Conservation (phyloP, 2,113 vertebrate genomes). For the Phalacrocorax brasilianus region DNA sequence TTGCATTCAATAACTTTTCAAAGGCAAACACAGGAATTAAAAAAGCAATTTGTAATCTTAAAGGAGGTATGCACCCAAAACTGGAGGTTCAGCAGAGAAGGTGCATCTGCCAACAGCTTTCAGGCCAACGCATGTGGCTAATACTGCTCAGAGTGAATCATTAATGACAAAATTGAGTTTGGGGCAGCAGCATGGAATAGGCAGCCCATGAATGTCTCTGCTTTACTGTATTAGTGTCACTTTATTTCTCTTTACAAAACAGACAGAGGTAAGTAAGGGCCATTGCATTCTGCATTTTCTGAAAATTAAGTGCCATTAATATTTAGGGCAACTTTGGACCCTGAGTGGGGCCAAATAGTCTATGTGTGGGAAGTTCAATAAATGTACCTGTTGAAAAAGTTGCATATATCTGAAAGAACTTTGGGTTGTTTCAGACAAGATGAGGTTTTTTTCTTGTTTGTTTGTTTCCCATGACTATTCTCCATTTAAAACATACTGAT, state of each 20-base stretch:
- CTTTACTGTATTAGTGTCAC: not conserved
- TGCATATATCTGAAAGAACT: not conserved
- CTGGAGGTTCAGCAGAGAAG: not conserved
- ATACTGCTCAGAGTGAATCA: not conserved
- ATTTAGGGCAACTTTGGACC: not conserved
- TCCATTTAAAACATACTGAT: not conserved
- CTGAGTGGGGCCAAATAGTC: not conserved
- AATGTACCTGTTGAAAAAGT: not conserved
- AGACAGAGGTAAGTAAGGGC: not conserved
- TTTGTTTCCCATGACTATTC: not conserved
- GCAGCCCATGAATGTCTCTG: not conserved
- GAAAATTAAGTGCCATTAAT: not conserved
- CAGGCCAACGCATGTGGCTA: not conserved
- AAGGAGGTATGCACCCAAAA: not conserved
- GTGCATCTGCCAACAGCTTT: not conserved
- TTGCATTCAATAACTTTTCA: not conserved
- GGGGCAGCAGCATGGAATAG: not conserved
- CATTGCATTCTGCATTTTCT: not conserved
- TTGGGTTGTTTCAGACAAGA: not conserved
- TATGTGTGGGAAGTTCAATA: not conserved
- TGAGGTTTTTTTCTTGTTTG: rapidly evolving
- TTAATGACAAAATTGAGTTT: not conserved
- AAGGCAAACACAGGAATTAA: not conserved
- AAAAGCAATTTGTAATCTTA: not conserved
- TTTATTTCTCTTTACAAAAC: not conserved